phyloP scores from a whole-genome alignment of 2,797 vertebrate species.

The Coluber constrictor region DNA sequence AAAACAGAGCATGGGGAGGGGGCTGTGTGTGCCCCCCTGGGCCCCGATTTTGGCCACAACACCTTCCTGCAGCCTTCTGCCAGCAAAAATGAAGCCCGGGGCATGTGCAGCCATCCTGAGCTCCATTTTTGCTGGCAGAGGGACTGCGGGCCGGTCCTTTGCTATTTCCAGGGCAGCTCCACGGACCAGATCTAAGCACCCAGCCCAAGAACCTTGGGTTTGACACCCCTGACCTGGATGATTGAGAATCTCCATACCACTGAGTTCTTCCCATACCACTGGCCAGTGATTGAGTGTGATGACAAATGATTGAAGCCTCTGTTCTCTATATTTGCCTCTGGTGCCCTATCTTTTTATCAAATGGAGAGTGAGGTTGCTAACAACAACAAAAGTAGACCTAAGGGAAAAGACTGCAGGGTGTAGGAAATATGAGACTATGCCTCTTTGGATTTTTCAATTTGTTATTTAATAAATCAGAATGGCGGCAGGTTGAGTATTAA shows the following conservation, averaged over 20 bases:
- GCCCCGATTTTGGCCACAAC: too few relatives aligned
- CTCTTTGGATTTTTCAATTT: background rate
- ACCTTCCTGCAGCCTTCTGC: too few relatives aligned
- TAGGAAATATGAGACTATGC: background rate
- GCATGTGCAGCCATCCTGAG: too few relatives aligned
- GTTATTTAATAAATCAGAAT: background rate
- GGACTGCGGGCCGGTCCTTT: too few relatives aligned
- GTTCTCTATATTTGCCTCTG: background rate
- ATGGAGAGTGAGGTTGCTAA: background rate
- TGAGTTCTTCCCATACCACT: background rate
- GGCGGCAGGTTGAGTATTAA: background rate
- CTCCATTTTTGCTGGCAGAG: too few relatives aligned
- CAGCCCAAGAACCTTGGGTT: too few relatives aligned
- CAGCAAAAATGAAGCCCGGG: too few relatives aligned
- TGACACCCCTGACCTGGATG: background rate
- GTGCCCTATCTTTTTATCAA: background rate
- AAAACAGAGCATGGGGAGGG: too few relatives aligned
- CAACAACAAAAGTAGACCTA: background rate
- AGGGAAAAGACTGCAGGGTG: background rate
- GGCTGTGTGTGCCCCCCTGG: fast-evolving
- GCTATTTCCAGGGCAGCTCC: too few relatives aligned
- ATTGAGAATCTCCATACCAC: too few relatives aligned
- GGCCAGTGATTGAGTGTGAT: background rate
- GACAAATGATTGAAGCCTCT: background rate
- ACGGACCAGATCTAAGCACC: too few relatives aligned